These are phyloP conservation scores for Stictonetta naevosa DNA, from an alignment of 2,113 vertebrate genomes.

Conservation along the genomic window DNA sequence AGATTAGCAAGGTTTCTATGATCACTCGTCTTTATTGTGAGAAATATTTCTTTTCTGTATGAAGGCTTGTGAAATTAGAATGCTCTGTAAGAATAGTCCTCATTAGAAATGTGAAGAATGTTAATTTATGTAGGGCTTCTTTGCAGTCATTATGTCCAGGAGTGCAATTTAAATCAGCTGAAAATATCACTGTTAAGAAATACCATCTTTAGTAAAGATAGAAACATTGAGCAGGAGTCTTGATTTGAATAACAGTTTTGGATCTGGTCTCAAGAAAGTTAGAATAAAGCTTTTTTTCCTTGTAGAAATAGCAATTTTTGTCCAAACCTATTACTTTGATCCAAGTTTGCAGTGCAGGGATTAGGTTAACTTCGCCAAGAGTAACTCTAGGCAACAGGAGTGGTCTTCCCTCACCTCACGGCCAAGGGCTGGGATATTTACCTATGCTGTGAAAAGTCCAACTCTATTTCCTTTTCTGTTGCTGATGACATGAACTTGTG, in stretches of 20 bases:
- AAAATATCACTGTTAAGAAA: background rate
- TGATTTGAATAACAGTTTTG: background rate
- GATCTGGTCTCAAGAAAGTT: background rate
- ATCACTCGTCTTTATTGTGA: background rate
- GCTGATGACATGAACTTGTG: rapidly evolving
- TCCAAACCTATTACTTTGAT: background rate
- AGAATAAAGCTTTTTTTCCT: background rate
- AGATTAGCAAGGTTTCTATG: background rate
- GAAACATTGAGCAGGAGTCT: background rate
- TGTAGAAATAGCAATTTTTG: background rate
- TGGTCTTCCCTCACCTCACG: background rate
- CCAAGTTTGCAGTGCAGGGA: background rate
- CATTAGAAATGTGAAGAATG: background rate
- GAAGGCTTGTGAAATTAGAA: background rate
- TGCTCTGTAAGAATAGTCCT: background rate
- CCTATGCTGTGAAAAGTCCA: background rate
- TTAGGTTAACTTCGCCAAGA: background rate
- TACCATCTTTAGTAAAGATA: background rate
- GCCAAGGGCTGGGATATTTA: background rate
- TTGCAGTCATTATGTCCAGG: background rate
- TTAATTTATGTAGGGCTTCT: background rate
- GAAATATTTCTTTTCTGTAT: background rate
- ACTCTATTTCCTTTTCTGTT: background rate
- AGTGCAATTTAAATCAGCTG: background rate
- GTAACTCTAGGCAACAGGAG: background rate